phyloP scores from a whole-genome alignment of 2,113 vertebrate species.

The Zosterops pallidus region DNA sequence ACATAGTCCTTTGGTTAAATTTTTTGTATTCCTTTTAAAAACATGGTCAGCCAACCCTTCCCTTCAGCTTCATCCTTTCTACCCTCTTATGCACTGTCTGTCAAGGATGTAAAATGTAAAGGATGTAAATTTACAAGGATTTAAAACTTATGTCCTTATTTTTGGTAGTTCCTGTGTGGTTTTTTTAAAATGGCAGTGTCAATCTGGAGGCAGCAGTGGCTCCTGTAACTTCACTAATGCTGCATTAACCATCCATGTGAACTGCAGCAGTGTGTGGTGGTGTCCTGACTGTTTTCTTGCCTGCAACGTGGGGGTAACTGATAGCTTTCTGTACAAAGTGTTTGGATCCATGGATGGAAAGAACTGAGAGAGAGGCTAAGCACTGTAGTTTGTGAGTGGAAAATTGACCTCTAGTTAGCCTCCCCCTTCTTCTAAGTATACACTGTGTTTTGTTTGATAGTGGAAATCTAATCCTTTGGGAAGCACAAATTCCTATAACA shows the following conservation, averaged over 20 bases:
- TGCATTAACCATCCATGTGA: background rate
- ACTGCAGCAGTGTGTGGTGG: background rate
- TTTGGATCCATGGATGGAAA: background rate
- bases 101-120: background rate
- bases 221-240: background rate
- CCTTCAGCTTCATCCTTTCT: background rate
- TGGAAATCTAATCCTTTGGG: conserved; percentile 58
- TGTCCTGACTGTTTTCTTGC: background rate
- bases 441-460: conserved; percentile 33
- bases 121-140: background rate
- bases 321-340: background rate
- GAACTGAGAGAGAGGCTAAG: background rate
- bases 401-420: conserved; percentile 39
- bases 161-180: background rate
- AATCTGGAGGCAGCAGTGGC: background rate
- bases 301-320: background rate
- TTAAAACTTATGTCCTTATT: background rate
- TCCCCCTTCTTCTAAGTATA: conserved; percentile 12
- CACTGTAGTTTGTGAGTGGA: background rate
- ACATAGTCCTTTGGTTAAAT: background rate
- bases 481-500: conserved; percentile 28
- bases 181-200: background rate
- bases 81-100: background rate
- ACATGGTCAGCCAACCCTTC: background rate
- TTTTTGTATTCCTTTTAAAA: background rate